phyloP scores from a whole-genome alignment of 1,140 invertebrate species.

The Centruroides vittatus region DNA sequence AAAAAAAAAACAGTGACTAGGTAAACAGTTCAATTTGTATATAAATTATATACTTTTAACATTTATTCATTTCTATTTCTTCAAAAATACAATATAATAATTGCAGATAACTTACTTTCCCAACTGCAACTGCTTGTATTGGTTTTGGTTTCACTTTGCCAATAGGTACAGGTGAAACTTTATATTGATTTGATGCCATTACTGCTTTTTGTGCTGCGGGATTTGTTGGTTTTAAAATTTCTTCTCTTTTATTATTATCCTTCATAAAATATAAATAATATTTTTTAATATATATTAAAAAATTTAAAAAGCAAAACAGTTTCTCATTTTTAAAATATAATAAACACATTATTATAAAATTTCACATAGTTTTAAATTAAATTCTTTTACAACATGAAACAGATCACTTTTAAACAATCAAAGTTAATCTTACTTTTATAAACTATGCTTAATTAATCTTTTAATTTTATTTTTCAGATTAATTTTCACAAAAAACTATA shows the following conservation, averaged over 20 bases:
- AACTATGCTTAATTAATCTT: no score
- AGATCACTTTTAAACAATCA: no score
- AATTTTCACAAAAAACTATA: no score
- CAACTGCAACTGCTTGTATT: constrained; percentile 22
- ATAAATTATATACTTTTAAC: neutral
- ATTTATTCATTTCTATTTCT: neutral
- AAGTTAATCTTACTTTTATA: no score
- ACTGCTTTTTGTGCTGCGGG: constrained; percentile 47
- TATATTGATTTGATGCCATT: constrained; percentile 39
- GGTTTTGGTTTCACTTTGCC: constrained; percentile 40
- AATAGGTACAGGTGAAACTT: constrained; percentile 43
- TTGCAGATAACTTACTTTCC: constrained; percentile 22
- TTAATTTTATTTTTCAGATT: no score
- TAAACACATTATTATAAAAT: no score
- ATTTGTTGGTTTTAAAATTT: constrained; percentile 56
- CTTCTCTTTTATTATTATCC: constrained; percentile 46
- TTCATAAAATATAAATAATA: constrained; percentile 19
- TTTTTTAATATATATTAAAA: neutral
- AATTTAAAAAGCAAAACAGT: no score
- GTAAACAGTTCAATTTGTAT: neutral
- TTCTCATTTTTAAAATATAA: no score
- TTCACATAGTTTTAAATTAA: no score
- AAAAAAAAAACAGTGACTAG: no score
- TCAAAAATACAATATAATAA: neutral
- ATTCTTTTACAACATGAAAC: no score